Base-by-base conservation (phyloP, 37 sponge, comb jelly and placozoan genomes). In the Diacarnus erythraeanus region DNA sequence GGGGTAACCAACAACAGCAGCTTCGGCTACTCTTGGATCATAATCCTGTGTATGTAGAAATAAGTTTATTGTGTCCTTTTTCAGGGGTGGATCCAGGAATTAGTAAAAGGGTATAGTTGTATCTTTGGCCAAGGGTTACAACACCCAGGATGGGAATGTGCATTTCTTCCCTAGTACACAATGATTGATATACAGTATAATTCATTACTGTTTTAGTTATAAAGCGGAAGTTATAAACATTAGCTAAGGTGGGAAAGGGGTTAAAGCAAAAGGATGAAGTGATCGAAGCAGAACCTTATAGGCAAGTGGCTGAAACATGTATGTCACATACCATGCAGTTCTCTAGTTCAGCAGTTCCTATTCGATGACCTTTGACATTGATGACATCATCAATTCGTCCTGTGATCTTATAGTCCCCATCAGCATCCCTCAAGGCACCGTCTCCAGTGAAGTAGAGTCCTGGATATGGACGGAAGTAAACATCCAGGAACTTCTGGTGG, bases 341-440 rank as follows among this genome's bases (percentile, higher is more conserved):
- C 83, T 98, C 99, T 34, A 98, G 71, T 69, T 98, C 99, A 41
- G 99, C 99, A 38, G 99, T 95, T 6, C 96, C 99, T 1, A 98
- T 41, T 29, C 99, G 67, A 77, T 98, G 99, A 30, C 99, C 94
- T 59, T 93, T 98, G 17, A 87, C 83, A 73, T 98, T 98, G 66
- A 98, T 88, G 80, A 98, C 94, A 82, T 98, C 99, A 86, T 98
- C 99, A 27, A 93, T 92, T 18, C 98, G 75, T 12, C 98, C 98
- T 25, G 93, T 97, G 69, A 97, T 90, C 90, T 88, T 78, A 82
- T 92, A 95, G 82, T 94, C 80, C 3, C 98, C 98, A 27, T 97
- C 98, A 1, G 41, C 75, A 71, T 97, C 98, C 42, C 95, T 70
- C 31, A 71, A 59, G 12, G 94, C 94, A 23, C 93, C 96, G 78